Evolutionary conservation across 2,888 invertebrate species (phyloP).

Genomic region (Griposia aprilina): DNA sequence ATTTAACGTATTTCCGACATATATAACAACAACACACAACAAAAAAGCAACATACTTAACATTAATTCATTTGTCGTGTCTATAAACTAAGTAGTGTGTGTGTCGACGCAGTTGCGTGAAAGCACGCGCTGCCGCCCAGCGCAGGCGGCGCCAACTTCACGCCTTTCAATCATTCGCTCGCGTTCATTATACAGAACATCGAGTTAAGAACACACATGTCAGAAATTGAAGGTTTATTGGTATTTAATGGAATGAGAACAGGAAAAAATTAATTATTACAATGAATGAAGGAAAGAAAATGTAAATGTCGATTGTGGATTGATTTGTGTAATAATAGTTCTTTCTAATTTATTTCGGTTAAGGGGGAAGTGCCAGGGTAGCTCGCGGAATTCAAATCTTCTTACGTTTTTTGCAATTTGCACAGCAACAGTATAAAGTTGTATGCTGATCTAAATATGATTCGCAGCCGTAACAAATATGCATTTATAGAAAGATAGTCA

Average conservation of each 20-base stretch:
- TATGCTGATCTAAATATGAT: too few species aligned
- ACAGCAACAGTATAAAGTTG: too few species aligned
- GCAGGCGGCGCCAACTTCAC: slow-evolving; percentile 71
- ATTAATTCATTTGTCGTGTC: slow-evolving; percentile 17
- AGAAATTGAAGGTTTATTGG: slow-evolving; percentile 25
- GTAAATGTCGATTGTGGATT: not conserved
- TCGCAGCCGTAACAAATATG: too few species aligned
- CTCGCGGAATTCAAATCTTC: too few species aligned
- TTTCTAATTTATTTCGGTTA: not conserved
- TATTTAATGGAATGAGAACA: not conserved
- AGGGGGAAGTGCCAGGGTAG: too few species aligned
- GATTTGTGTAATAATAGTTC: not conserved
- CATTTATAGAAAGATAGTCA: too few species aligned
- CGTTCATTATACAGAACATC: slow-evolving; percentile 49
- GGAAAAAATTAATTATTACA: not conserved
- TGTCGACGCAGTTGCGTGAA: slow-evolving; percentile 64
- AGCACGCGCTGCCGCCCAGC: slow-evolving; percentile 72
- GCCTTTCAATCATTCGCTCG: slow-evolving; percentile 71
- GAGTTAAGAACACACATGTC: slow-evolving; percentile 39
- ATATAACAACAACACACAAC: too few species aligned
- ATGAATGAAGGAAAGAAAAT: not conserved
- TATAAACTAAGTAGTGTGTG: slow-evolving; percentile 41
- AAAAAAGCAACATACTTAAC: not conserved
- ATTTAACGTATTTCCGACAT: too few species aligned
- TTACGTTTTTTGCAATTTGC: too few species aligned